A percentile compares a stretch with the other conserved stretches of the same genome.
phyloP scores from a whole-genome alignment of 2,888 invertebrate species.

The Ichneumoninae sp. region DNA sequence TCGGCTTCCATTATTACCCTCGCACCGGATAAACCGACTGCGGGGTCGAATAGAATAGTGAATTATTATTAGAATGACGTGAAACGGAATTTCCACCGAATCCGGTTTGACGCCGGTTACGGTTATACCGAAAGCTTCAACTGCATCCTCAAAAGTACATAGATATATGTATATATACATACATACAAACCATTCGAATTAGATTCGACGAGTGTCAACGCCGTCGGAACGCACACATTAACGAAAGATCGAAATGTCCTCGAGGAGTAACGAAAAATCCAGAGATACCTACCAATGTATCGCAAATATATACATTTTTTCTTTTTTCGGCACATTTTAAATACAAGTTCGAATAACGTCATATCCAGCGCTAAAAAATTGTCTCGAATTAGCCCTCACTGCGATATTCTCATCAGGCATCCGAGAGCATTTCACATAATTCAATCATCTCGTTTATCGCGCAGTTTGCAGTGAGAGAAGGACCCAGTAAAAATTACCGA shows the following conservation, averaged over 20 bases:
- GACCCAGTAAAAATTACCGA: no score
- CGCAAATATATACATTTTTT: no score
- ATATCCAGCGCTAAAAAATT: not conserved
- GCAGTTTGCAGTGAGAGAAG: no score
- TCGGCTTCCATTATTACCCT: conserved; percentile 52
- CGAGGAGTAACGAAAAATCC: no score
- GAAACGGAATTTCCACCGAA: conserved; percentile 26
- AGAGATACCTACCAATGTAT: no score
- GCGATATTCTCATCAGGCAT: not conserved
- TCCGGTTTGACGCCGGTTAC: conserved; percentile 8
- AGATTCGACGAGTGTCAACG: no score
- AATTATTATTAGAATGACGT: conserved; percentile 49
- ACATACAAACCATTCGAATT: no score
- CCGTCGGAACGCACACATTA: no score
- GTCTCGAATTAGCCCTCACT: not conserved
- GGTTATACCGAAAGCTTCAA: not conserved
- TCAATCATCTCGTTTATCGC: not conserved
- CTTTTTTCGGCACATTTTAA: no score
- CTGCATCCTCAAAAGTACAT: not conserved
- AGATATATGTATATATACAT: not conserved
- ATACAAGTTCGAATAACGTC: no score
- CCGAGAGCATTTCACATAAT: not conserved
- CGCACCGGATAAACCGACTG: conserved; percentile 35
- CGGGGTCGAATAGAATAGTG: conserved; percentile 36
- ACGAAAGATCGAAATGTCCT: no score